Evolutionary conservation across 2,888 invertebrate genomes (phyloP).

Genomic region (Cephus runcator): DNA sequence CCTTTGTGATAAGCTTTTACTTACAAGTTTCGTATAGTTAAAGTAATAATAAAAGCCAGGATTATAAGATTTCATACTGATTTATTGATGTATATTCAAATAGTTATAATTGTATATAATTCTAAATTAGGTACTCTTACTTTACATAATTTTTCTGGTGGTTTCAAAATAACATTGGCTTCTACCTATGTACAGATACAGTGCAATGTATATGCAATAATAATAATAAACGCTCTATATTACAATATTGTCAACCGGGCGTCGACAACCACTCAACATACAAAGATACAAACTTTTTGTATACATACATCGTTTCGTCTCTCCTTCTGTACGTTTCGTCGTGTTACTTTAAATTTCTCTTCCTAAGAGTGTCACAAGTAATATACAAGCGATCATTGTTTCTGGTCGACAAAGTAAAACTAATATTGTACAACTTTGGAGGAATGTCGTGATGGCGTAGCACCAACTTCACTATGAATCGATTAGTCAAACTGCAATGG

Average conservation of each 20-base stretch:
- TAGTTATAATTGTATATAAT: constrained; percentile 63
- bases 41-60: not conserved
- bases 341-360: constrained; percentile 21
- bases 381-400: constrained; percentile 46
- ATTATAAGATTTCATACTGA: constrained; percentile 40
- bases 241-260: constrained; percentile 44
- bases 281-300: constrained; percentile 62
- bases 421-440: constrained; percentile 66
- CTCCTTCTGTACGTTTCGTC: constrained; percentile 29
- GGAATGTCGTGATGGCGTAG: constrained; percentile 66
- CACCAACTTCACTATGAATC: constrained; percentile 63
- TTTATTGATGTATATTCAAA: constrained; percentile 63
- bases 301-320: constrained; percentile 31
- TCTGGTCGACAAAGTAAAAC: constrained; percentile 57
- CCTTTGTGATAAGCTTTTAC: not conserved
- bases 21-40: not conserved
- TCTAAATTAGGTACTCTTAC: constrained; percentile 62
- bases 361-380: constrained; percentile 34
- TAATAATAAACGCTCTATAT: constrained; percentile 59
- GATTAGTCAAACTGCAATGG: constrained; percentile 64
- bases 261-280: constrained; percentile 54
- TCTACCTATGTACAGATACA: constrained; percentile 64
- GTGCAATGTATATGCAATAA: constrained; percentile 62
- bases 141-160: constrained; percentile 61
- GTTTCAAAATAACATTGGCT: constrained; percentile 62